These are phyloP conservation scores for Takifugu flavidus DNA, from an alignment of 2,113 vertebrate genomes.

Conservation along the genomic window DNA sequence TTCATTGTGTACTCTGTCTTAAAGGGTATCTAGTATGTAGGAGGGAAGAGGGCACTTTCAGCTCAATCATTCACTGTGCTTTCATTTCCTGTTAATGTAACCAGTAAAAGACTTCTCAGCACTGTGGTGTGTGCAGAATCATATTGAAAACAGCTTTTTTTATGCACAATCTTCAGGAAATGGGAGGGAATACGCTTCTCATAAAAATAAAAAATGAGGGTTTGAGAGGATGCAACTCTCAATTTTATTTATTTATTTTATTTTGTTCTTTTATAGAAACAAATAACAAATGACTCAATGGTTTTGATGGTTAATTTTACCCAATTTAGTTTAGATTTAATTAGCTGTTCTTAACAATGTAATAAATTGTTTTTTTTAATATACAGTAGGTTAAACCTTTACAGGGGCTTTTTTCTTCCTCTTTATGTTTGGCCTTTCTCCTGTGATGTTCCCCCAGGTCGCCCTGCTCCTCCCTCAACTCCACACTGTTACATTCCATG, in stretches of 20 bases:
- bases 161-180: constrained; percentile 25
- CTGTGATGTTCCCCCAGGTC: constrained; percentile 26
- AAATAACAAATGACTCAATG: too few species aligned
- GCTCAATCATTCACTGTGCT: neutral
- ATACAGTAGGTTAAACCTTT: neutral
- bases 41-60: too few species aligned
- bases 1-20: too few species aligned
- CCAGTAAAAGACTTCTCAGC: neutral
- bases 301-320: too few species aligned
- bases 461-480: constrained; percentile 30
- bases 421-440: neutral
- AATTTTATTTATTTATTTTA: too few species aligned
- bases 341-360: too few species aligned
- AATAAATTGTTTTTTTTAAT: too few species aligned
- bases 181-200: constrained; percentile 5
- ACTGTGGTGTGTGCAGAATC: neutral
- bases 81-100: constrained; percentile 47
- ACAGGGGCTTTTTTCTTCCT: neutral
- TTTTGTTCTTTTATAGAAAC: too few species aligned
- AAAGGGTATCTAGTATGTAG: too few species aligned
- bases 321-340: too few species aligned
- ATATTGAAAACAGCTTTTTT: neutral
- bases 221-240: neutral
- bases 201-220: constrained; percentile 1
- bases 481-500: constrained; percentile 53